Evolutionary conservation across 2,797 vertebrate species (phyloP), one percentile per base, ranked within the genome.

Genomic region (Pristis pectinata): DNA sequence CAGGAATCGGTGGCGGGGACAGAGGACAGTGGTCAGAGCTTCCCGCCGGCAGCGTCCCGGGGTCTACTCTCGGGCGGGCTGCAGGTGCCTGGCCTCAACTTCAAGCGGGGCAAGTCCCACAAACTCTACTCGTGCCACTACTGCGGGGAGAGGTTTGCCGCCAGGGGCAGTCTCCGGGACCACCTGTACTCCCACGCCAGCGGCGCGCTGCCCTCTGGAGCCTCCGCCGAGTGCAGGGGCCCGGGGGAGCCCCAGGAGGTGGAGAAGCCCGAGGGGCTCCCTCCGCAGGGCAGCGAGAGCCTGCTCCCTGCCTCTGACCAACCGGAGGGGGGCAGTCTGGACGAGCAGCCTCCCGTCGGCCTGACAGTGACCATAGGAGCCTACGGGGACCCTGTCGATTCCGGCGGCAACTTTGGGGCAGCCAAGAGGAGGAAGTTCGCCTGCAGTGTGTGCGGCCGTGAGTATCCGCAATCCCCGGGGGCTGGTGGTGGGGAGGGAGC

Each of bases 131-230:
- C 98, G 93, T 99, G 98, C 95, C 98, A 99, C 72, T 98, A 98
- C 95, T 99, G 99, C 0, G 99, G 99, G 0, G 98, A 99, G 94
- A 97, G 97, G 94, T 99, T 99, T 37, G 97, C 98, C 59, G 98
- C 98, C 1, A 98, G 98, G 0, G 96, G 97, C 9, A 97, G 96
- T 70, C 96, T 99, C 93, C 97, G 98, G 37, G 98, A 99, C 95
- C 99, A 99, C 96, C 96, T 99, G 94, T 98, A 98, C 95, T 98
- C 97, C 67, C 99, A 99, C 0, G 97, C 98, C 3, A 97, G 97
- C 0, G 97, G 97, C 94, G 97, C 97, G 0, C 97, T 98, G 95
- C 97, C 98, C 0, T 98, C 98, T 0, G 97, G 97, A 0, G 97
- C 98, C 9, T 97, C 98, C 0, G 96, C 97, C 83, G 98, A 98